These are phyloP conservation scores for Nansenia antarctica DNA, from an alignment of 2,113 vertebrate species.

Conservation along the genomic window DNA sequence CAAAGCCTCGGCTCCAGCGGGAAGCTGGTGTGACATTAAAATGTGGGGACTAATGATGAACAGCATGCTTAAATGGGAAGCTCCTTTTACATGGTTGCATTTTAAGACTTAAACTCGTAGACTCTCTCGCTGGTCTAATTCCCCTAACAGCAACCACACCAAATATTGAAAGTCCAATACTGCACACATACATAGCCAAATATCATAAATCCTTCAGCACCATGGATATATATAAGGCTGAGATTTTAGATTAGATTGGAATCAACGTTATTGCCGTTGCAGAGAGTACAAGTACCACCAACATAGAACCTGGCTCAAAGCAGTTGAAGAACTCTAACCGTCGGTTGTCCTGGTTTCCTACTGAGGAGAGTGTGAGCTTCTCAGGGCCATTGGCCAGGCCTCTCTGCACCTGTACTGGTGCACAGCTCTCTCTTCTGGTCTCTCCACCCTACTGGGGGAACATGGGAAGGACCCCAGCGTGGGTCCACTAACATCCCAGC, in stretches of 20 bases:
- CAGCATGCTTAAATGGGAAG: neutral
- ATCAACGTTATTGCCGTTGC: no score
- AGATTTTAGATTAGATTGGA: no score
- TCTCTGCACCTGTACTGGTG: neutral
- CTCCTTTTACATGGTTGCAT: neutral
- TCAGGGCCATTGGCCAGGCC: neutral
- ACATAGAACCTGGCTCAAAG: neutral
- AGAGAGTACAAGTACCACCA: no score
- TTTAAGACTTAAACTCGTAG: neutral
- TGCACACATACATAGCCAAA: no score
- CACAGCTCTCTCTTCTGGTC: neutral
- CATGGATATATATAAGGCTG: no score
- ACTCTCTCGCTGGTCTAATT: no score
- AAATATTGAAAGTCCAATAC: no score
- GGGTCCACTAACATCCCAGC: no score
- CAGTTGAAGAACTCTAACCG: neutral
- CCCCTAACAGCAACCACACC: no score
- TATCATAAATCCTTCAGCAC: no score
- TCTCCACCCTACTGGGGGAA: neutral
- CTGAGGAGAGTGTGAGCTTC: neutral
- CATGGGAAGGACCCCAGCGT: no score
- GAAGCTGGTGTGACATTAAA: constrained; percentile 6
- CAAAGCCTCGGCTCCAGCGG: constrained; percentile 11
- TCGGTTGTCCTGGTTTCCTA: neutral
- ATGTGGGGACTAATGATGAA: neutral